phyloP scores from a whole-genome alignment of 2,797 vertebrate species.

The Limnodromus scolopaceus region DNA sequence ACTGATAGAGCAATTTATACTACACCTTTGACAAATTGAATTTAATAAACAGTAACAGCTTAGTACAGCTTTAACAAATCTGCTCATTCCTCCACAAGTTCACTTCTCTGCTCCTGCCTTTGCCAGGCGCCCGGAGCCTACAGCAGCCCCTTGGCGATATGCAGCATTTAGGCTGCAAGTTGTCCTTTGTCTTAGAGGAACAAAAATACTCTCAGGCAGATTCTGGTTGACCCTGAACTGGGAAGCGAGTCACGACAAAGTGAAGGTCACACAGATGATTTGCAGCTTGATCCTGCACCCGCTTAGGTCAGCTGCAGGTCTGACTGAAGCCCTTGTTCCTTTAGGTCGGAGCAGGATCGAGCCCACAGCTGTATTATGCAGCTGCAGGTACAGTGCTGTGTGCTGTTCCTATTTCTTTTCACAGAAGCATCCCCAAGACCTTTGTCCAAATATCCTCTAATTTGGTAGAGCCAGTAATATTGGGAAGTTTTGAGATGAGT shows the following conservation, averaged over 20 bases:
- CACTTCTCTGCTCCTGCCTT: neutral
- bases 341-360: neutral
- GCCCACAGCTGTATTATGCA: neutral
- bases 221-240: neutral
- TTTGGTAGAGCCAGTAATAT: neutral
- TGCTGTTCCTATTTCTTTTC: neutral
- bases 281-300: neutral
- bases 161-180: constrained; percentile 15
- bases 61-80: constrained; percentile 53
- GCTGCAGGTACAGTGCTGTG: neutral
- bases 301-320: neutral
- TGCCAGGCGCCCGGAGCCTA: constrained; percentile 11
- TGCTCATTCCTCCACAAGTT: constrained; percentile 10
- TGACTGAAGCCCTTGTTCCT: neutral
- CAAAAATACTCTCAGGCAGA: neutral
- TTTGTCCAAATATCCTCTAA: neutral
- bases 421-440: neutral
- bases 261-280: neutral
- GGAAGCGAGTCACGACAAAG: neutral
- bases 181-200: constrained; percentile 1
- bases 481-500: neutral
- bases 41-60: constrained; percentile 61
- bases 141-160: constrained; percentile 45
- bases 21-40: constrained; percentile 41
- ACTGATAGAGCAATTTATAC: constrained; percentile 36